Conservation (phyloP, 2,888 invertebrate species). For the Dysmachus trigonus region DNA sequence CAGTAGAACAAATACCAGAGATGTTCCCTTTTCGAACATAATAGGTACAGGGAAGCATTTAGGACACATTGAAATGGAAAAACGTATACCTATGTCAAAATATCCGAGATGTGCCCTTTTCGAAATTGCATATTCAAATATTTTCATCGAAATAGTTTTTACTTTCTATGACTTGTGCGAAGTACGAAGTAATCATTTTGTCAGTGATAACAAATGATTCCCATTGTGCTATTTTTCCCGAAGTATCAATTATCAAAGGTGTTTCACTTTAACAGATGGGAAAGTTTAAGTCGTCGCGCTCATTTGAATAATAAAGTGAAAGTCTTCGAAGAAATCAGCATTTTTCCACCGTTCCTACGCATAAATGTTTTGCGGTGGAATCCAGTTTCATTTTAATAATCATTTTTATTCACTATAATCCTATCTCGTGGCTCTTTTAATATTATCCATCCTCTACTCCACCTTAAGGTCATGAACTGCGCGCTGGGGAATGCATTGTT, state of each 20-base stretch:
- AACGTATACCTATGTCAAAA: too few relatives aligned
- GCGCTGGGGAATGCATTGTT: not conserved
- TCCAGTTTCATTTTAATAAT: not conserved
- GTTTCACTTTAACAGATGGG: conserved; percentile 21
- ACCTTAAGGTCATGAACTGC: not conserved
- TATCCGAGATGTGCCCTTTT: too few relatives aligned
- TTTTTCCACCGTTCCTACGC: not conserved
- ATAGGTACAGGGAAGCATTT: too few relatives aligned
- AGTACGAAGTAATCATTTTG: conserved; percentile 7
- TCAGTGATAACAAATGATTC: conserved; percentile 2
- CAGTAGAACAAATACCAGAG: too few relatives aligned
- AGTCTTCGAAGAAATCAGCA: conserved; percentile 20
- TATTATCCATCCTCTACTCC: not conserved
- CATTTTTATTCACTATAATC: not conserved
- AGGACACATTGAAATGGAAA: too few relatives aligned
- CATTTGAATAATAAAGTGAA: conserved; percentile 36
- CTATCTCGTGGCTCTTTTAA: not conserved
- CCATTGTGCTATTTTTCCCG: not conserved
- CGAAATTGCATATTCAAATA: too few relatives aligned
- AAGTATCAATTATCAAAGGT: not conserved
- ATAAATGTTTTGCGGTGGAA: conserved; percentile 1
- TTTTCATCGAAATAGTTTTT: not conserved
- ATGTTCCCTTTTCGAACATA: too few relatives aligned
- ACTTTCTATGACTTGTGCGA: not conserved
- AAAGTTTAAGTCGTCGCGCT: conserved; percentile 26